Conservation (phyloP, 2,888 invertebrate species). For the Rhynchonema sp. region DNA sequence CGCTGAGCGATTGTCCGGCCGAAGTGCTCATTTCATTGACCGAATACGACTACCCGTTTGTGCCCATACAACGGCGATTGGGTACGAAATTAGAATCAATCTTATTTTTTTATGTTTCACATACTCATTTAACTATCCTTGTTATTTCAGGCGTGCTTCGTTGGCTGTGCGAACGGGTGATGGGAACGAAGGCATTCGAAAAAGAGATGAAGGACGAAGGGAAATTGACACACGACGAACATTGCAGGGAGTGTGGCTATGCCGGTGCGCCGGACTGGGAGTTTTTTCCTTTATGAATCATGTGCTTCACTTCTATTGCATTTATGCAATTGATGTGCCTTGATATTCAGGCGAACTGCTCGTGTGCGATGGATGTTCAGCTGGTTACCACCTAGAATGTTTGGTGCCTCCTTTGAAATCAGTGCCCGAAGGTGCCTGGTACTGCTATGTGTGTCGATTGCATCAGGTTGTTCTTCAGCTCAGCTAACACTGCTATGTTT, state of each 20-base stretch:
- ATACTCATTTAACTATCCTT: too few species aligned
- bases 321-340: too few species aligned
- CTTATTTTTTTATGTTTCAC: too few species aligned
- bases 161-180: slow-evolving; percentile 78
- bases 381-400: slow-evolving; percentile 89
- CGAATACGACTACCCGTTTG: slow-evolving; percentile 52
- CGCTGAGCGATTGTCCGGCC: slow-evolving; percentile 11
- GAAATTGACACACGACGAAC: slow-evolving; percentile 30
- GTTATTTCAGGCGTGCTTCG: slow-evolving; percentile 28
- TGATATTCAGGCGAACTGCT: slow-evolving; percentile 54
- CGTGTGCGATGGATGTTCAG: slow-evolving; percentile 94
- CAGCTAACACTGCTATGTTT: too few species aligned
- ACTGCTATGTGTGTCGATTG: slow-evolving; percentile 60
- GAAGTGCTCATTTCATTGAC: slow-evolving; percentile 13
- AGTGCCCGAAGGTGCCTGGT: slow-evolving; percentile 81
- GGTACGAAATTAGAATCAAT: too few species aligned
- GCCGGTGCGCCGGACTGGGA: too few species aligned
- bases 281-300: too few species aligned
- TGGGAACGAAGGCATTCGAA: slow-evolving; percentile 72
- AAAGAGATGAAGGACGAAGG: slow-evolving; percentile 65
- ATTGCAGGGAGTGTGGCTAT: slow-evolving; percentile 23
- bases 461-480: slow-evolving; percentile 45
- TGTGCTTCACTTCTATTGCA: too few species aligned
- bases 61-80: slow-evolving; percentile 53
- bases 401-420: slow-evolving; percentile 79